A percentile compares a stretch with the other conserved stretches of the same genome.
Evolutionary conservation across 2,113 vertebrate species (phyloP).

Genomic region (Smithornis capensis): DNA sequence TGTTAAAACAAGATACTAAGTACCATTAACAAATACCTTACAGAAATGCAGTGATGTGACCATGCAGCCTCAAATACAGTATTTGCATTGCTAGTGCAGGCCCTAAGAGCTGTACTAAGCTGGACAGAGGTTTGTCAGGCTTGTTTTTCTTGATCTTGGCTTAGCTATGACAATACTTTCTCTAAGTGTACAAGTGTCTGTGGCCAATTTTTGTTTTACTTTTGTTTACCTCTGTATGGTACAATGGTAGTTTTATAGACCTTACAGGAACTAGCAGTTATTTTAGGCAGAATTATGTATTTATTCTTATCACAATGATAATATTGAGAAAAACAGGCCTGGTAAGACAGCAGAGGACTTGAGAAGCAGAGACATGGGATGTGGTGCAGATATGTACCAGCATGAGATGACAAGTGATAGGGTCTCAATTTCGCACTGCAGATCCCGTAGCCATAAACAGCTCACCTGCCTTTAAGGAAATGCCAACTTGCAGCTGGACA

Average conservation of each 20-base stretch:
- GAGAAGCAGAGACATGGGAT: not conserved
- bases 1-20: not conserved
- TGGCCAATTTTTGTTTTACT: not conserved
- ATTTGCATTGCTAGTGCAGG: not conserved
- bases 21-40: not conserved
- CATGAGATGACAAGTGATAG: not conserved
- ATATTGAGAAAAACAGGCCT: not conserved
- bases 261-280: not conserved
- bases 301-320: not conserved
- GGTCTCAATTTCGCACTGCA: not conserved
- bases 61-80: not conserved
- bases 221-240: not conserved
- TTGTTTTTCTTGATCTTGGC: not conserved
- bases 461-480: not conserved
- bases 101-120: fast-evolving
- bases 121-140: not conserved
- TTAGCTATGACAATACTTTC: not conserved
- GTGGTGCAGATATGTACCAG: fast-evolving
- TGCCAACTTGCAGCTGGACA: not conserved
- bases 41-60: not conserved
- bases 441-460: not conserved
- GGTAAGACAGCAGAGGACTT: not conserved
- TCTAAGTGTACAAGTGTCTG: not conserved
- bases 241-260: not conserved
- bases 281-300: not conserved